Evolutionary conservation across 2,888 invertebrate species (phyloP).

Genomic region (Furcula furcula): DNA sequence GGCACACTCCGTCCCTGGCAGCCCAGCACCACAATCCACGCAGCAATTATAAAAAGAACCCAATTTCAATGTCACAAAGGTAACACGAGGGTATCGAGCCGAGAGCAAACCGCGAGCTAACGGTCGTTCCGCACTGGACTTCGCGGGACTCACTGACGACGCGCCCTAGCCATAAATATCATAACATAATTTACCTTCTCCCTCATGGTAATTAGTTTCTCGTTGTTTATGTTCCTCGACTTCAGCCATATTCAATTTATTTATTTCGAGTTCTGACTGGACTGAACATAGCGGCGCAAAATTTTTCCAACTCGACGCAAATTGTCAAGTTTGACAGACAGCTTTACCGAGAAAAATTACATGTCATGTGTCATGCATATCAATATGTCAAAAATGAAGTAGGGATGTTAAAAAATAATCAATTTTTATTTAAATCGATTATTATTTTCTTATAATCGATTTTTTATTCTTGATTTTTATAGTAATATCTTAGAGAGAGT

Average conservation of each 20-base stretch:
- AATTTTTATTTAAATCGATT: too few relatives aligned
- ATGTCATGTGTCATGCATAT: conserved; percentile 56
- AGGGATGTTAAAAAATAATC: too few relatives aligned
- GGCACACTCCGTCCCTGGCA: conserved; percentile 58
- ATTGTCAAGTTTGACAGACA: too few relatives aligned
- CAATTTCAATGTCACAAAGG: conserved; percentile 79
- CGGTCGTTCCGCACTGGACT: conserved; percentile 49
- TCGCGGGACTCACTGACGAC: conserved; percentile 61
- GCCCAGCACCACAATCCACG: conserved; percentile 73
- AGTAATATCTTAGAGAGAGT: too few relatives aligned
- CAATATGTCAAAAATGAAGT: too few relatives aligned
- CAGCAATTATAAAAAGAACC: conserved; percentile 81
- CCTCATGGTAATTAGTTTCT: conserved; percentile 74
- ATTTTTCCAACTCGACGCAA: conserved; percentile 77
- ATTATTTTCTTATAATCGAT: too few relatives aligned
- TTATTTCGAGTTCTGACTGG: conserved; percentile 75
- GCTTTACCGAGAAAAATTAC: conserved; percentile 51
- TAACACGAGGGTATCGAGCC: conserved; percentile 70
- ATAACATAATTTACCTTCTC: conserved; percentile 77
- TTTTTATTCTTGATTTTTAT: too few relatives aligned
- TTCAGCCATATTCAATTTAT: conserved; percentile 80
- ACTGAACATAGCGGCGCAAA: conserved; percentile 77
- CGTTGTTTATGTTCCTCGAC: conserved; percentile 75
- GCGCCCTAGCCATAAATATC: conserved; percentile 68
- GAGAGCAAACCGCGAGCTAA: too few relatives aligned